Percentiles rank a stretch among this genome's conserved stretches.
These are phyloP conservation scores for Thamnophis sirtalis DNA, from an alignment of 2,113 vertebrate species.

Conservation along the genomic window DNA sequence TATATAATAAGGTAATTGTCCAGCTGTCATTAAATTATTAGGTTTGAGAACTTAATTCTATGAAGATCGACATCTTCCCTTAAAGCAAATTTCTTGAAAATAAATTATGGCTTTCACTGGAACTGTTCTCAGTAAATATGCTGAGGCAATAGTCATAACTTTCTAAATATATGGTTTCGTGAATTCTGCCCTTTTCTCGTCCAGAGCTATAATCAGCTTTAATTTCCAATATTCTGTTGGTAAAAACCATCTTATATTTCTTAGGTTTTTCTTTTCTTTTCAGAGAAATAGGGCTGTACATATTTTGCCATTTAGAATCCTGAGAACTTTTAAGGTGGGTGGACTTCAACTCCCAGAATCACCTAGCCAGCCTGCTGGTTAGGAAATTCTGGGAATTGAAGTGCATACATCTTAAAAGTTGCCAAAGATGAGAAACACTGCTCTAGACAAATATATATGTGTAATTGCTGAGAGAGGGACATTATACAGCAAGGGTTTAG, in stretches of 20 bases:
- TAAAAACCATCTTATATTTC: background rate
- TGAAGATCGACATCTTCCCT: background rate
- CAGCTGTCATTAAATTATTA: constrained; percentile 27
- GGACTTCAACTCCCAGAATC: too few species aligned
- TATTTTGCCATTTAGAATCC: background rate
- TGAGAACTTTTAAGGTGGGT: background rate
- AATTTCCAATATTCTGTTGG: background rate
- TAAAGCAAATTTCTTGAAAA: background rate
- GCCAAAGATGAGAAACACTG: too few species aligned
- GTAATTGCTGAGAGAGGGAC: background rate
- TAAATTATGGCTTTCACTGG: background rate
- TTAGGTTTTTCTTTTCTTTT: background rate
- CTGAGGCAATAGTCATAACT: background rate
- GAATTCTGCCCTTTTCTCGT: background rate
- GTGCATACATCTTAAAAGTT: too few species aligned
- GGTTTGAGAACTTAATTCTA: constrained; percentile 19
- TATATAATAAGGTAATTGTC: constrained; percentile 2
- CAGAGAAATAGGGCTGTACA: background rate
- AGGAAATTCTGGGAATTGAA: too few species aligned
- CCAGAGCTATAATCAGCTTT: background rate
- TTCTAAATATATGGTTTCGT: background rate
- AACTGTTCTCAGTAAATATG: background rate
- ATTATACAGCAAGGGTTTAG: background rate
- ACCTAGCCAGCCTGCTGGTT: too few species aligned
- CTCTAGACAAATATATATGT: background rate